Conservation (phyloP, 2,113 vertebrate genomes). For the Oryzias curvinotus region DNA sequence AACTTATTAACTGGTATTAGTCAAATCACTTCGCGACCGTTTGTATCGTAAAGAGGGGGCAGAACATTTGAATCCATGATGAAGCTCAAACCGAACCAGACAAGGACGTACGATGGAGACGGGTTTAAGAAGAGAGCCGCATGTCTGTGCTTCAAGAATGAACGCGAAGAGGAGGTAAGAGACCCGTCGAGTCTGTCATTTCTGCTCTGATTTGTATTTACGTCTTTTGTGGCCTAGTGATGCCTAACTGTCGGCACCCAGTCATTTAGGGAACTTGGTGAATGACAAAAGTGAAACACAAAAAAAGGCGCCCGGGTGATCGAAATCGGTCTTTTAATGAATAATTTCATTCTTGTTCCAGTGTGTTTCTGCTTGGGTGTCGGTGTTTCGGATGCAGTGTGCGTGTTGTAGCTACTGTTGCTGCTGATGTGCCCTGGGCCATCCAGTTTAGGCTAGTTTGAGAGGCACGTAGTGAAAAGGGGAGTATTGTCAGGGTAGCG, state of each 20-base stretch:
- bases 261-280: slow-evolving; percentile 36
- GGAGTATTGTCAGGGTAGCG: slow-evolving; percentile 9
- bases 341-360: not conserved
- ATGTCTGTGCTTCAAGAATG: slow-evolving; percentile 94
- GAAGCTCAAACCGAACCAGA: slow-evolving; percentile 99
- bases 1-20: not conserved
- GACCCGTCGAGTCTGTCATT: not conserved
- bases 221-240: slow-evolving; percentile 50
- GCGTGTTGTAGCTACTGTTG: not conserved
- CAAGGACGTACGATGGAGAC: slow-evolving; percentile 94
- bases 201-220: not conserved
- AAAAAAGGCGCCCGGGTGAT: not conserved
- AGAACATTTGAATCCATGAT: slow-evolving; percentile 70
- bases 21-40: slow-evolving; percentile 18
- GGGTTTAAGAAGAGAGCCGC: slow-evolving; percentile 96
- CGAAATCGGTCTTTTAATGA: not conserved
- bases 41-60: slow-evolving; percentile 10
- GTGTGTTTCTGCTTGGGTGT: not conserved
- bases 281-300: not conserved
- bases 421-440: slow-evolving; percentile 52
- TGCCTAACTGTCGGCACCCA: slow-evolving; percentile 2
- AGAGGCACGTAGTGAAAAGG: slow-evolving; percentile 43
- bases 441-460: slow-evolving; percentile 79
- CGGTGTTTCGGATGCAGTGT: not conserved
- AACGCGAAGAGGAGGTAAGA: slow-evolving; percentile 92